phyloP scores from a whole-genome alignment of 2,797 vertebrate genomes.

The Sylvia borin region DNA sequence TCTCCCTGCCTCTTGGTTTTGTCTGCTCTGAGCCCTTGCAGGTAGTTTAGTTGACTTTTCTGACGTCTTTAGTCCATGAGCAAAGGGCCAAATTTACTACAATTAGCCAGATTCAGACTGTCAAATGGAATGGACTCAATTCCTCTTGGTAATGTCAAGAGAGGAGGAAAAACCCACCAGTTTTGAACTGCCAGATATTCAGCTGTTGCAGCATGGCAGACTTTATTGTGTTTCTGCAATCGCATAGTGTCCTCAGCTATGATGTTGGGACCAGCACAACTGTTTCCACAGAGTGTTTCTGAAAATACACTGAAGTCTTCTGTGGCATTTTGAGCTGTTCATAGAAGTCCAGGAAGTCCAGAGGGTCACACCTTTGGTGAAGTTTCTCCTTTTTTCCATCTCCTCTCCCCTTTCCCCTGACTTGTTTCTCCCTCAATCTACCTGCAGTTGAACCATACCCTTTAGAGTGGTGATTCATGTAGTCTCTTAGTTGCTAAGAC shows the following conservation, averaged over 20 bases:
- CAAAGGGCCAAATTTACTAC: background rate
- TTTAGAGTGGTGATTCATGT: background rate
- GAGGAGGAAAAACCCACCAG: background rate
- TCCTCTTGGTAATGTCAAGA: background rate
- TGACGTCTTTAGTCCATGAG: background rate
- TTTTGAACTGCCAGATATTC: background rate
- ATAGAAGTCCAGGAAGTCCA: background rate
- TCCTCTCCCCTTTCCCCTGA: fast-evolving
- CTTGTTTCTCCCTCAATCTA: background rate
- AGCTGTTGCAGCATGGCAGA: background rate
- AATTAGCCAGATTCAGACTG: background rate
- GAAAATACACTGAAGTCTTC: background rate
- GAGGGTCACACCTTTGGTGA: background rate
- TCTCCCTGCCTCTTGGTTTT: background rate
- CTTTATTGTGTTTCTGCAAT: background rate
- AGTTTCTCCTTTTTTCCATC: background rate
- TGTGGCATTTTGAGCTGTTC: background rate
- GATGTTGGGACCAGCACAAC: background rate
- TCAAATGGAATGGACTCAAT: background rate
- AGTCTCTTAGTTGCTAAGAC: background rate
- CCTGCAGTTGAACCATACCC: background rate
- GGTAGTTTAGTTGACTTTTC: background rate
- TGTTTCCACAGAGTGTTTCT: background rate
- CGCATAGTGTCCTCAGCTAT: background rate
- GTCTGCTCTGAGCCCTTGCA: background rate